These are phyloP conservation scores for Dione juno DNA, from an alignment of 2,888 invertebrate species.

Conservation along the genomic window DNA sequence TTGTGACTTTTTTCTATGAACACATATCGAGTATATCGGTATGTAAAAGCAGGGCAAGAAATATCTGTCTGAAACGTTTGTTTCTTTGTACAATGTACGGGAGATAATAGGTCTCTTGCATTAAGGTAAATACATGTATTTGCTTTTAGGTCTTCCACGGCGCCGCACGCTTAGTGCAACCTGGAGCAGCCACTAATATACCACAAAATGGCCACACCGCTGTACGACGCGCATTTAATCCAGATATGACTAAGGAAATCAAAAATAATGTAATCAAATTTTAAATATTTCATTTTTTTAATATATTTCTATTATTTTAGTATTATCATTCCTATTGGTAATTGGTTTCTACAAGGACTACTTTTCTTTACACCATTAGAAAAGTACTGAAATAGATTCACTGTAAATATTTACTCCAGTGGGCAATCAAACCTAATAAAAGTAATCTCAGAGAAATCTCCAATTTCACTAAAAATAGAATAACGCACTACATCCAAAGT, in stretches of 20 bases:
- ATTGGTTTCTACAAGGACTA: neutral
- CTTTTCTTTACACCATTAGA: neutral
- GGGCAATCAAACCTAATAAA: constrained; percentile 22
- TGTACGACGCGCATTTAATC: constrained; percentile 74
- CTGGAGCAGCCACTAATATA: constrained; percentile 62
- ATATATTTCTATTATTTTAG: constrained; percentile 20
- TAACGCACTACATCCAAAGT: constrained; percentile 40
- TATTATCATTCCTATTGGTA: neutral
- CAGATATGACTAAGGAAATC: constrained; percentile 74
- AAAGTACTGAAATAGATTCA: neutral
- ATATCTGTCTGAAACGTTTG: neutral
- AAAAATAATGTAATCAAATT: constrained; percentile 74
- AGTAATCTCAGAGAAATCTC: constrained; percentile 35
- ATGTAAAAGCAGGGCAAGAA: neutral
- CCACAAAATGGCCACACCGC: constrained; percentile 70
- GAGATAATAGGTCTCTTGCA: neutral
- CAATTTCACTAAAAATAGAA: constrained; percentile 46
- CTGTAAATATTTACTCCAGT: neutral
- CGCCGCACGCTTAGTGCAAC: constrained; percentile 84
- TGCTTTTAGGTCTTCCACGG: constrained; percentile 82
- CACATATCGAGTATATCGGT: neutral
- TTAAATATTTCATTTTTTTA: neutral
- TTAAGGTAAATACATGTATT: neutral
- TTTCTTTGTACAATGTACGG: neutral
- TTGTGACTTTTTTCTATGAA: neutral